Conservation (phyloP, 2,113 vertebrate species). For the Salvator merianae region DNA sequence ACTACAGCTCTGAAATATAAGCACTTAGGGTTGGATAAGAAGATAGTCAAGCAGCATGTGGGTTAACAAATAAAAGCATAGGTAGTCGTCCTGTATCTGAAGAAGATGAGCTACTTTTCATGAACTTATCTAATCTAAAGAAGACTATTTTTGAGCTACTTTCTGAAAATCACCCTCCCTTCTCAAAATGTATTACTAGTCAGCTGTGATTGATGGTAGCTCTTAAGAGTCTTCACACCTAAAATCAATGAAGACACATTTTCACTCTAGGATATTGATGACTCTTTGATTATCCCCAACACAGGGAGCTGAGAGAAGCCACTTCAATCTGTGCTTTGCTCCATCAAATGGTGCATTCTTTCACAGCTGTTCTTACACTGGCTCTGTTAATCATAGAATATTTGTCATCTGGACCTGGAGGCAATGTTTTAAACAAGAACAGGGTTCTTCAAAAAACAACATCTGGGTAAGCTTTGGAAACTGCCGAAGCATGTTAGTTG, state of each 20-base stretch:
- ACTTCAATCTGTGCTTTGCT: conserved; percentile 36
- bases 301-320: background rate
- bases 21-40: conserved; percentile 15
- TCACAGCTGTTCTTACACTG: background rate
- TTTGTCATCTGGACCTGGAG: background rate
- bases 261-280: conserved; percentile 48
- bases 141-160: conserved; percentile 27
- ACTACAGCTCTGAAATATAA: conserved; percentile 11
- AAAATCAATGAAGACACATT: conserved; percentile 47
- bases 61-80: conserved; percentile 35
- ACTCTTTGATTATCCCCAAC: conserved; percentile 29
- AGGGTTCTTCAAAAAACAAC: background rate
- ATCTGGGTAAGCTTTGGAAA: background rate
- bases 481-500: background rate
- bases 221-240: background rate
- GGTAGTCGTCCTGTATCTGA: background rate
- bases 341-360: background rate
- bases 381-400: background rate
- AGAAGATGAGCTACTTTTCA: background rate
- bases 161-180: background rate
- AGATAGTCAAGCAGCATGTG: background rate
- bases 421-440: background rate
- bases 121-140: conserved; percentile 25
- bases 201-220: conserved; percentile 36
- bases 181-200: conserved; percentile 23